Evolutionary conservation across 2,113 vertebrate species (phyloP), one percentile per base, ranked within the genome.

Genomic region (Cettia cetti): DNA sequence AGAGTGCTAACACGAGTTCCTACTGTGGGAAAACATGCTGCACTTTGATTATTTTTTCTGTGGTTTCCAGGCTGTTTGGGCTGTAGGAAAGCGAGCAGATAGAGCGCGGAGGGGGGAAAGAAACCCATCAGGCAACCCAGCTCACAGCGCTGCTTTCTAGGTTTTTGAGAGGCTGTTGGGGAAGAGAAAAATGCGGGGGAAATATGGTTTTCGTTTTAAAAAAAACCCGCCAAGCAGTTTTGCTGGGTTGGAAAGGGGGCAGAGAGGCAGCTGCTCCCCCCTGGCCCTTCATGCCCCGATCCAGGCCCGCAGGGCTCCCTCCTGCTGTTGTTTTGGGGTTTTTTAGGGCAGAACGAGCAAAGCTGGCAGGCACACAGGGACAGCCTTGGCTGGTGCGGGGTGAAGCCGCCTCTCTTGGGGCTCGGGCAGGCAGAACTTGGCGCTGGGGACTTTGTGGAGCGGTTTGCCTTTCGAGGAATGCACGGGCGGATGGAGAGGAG

Each of bases 21-120:
- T 82, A 96, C 96, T 93, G 95, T 61, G 94, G 95, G 95, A 89
- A 86, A 90, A 94, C 93, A 95, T 92, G 93, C 89, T 33, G 82
- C 78, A 80, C 94, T 97, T 95, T 94, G 89, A 95, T 95, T 95
- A 59, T 91, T 95, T 93, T 95, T 86, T 64, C 95, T 95, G 95
- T 93, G 92, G 95, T 95, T 94, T 96, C 94, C 94, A 92, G 91
- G 16, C 83, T 94, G 13, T 89, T 94, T 49, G 87, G 95, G 93
- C 75, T 95, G 84, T 39, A 94, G 84, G 78, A 59, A 91, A 95
- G 54, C 33, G 40, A 85, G 30, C 78, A 44, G 75, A 92, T 72
- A 90, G 66, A 88, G 75, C 9, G 27, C 28, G 86, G 75, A 90
- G 42, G 40, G 40, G 40, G 21, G 4, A 20, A 44, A 71, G 24